A percentile compares a stretch with the other conserved stretches of the same genome.
phyloP scores from a whole-genome alignment of 2,797 vertebrate species.

The Crotalus adamanteus region DNA sequence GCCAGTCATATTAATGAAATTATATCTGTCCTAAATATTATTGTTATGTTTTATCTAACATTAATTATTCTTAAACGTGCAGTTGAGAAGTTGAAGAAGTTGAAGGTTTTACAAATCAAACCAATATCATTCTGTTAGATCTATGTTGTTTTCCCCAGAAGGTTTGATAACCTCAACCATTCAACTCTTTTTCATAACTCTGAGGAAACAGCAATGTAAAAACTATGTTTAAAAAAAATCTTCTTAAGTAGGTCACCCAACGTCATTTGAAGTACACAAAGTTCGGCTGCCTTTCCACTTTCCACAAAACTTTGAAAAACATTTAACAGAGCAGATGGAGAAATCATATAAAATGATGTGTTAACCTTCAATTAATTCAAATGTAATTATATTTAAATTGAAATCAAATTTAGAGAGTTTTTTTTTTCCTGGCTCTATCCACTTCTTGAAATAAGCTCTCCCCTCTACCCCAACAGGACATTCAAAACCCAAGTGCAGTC shows the following conservation, averaged over 20 bases:
- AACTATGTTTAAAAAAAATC: neutral
- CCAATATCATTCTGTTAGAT: neutral
- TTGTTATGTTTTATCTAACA: neutral
- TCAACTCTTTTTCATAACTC: neutral
- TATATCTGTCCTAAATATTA: neutral
- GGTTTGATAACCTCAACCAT: neutral
- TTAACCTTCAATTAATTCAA: neutral
- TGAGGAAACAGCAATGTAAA: neutral
- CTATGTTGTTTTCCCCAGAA: neutral
- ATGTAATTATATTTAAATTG: neutral
- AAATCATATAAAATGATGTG: neutral
- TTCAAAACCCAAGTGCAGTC: neutral
- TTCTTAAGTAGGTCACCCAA: neutral
- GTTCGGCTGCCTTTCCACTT: neutral
- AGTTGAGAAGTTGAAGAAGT: neutral
- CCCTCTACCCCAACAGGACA: neutral
- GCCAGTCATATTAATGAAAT: neutral
- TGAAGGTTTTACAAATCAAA: neutral
- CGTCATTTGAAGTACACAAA: neutral
- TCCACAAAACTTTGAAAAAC: neutral
- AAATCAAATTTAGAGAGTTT: neutral
- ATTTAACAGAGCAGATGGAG: neutral
- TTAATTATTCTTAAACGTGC: neutral
- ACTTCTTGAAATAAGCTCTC: neutral
- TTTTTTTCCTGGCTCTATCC: neutral